Conservation (phyloP, 1,140 invertebrate genomes). For the Monomorium pharaonis region DNA sequence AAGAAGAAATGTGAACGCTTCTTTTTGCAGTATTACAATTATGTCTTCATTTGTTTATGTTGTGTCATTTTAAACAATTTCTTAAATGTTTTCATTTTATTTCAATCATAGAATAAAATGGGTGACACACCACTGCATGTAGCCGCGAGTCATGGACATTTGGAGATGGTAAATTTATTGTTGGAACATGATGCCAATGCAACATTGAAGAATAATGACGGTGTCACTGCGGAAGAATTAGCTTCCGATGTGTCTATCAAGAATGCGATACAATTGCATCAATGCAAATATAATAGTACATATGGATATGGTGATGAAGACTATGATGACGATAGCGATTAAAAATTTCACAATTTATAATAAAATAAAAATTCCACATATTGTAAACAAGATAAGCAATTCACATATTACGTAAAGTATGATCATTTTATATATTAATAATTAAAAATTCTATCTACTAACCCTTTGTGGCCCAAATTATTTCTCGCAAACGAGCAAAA, state of each 20-base stretch:
- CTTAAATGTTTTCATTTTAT: slow-evolving; percentile 9
- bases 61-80: too few relatives aligned
- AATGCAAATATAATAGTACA: slow-evolving; percentile 56
- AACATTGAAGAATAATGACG: slow-evolving; percentile 86
- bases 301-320: slow-evolving; percentile 79
- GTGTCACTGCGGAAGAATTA: slow-evolving; percentile 86
- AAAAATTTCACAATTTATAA: slow-evolving; percentile 60
- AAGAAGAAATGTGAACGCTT: neutral
- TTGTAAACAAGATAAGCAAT: slow-evolving; percentile 39
- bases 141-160: slow-evolving; percentile 87
- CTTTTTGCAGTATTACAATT: neutral
- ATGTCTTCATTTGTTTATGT: neutral
- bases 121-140: slow-evolving; percentile 88
- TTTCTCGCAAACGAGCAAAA: neutral
- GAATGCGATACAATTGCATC: slow-evolving; percentile 81
- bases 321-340: slow-evolving; percentile 82
- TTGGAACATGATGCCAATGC: slow-evolving; percentile 87
- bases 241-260: slow-evolving; percentile 83
- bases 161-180: slow-evolving; percentile 87
- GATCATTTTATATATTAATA: slow-evolving; percentile 20
- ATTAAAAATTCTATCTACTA: neutral
- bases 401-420: neutral
- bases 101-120: slow-evolving; percentile 85
- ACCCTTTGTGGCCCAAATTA: neutral
- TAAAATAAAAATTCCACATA: slow-evolving; percentile 57